Evolutionary conservation across 2,797 vertebrate genomes (phyloP).

Genomic region (Pseudopleuronectes americanus): DNA sequence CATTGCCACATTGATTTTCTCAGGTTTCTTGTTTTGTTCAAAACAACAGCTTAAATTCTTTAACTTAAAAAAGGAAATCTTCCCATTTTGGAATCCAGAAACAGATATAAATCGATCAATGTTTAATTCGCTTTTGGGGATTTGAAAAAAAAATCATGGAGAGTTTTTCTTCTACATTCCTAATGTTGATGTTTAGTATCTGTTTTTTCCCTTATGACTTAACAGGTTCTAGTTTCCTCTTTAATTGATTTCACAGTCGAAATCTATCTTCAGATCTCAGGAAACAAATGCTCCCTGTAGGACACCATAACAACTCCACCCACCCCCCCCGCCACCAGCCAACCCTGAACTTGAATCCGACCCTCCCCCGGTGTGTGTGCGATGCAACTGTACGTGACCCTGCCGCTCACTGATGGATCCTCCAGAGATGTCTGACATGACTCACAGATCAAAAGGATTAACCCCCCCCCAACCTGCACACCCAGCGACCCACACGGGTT

Average conservation of each 20-base stretch:
- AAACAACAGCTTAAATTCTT: background rate
- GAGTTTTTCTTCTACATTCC: too few relatives aligned
- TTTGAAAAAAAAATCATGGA: too few relatives aligned
- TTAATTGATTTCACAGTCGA: conserved; percentile 50
- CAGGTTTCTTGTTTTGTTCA: background rate
- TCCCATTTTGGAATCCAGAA: background rate
- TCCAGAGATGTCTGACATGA: conserved; percentile 76
- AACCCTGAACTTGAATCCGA: conserved; percentile 63
- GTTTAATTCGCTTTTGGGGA: too few relatives aligned
- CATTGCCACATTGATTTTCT: background rate
- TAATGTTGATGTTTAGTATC: background rate
- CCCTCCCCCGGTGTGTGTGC: conserved; percentile 10
- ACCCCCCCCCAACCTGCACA: conserved; percentile 54
- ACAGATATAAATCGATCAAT: background rate
- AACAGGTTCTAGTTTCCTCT: background rate
- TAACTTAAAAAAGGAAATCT: background rate
- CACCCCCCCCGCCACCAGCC: background rate
- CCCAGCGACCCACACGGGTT: conserved; percentile 42
- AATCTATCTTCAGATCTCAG: conserved; percentile 39
- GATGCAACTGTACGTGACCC: conserved; percentile 70
- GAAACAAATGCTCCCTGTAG: conserved; percentile 65
- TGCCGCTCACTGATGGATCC: conserved; percentile 73
- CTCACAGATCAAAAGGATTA: conserved; percentile 81
- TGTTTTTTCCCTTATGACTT: background rate
- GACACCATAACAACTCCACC: conserved; percentile 16